Evolutionary conservation across 1,140 invertebrate genomes (phyloP), one percentile per base, ranked within the genome.

Genomic region (Mercenaria mercenaria): DNA sequence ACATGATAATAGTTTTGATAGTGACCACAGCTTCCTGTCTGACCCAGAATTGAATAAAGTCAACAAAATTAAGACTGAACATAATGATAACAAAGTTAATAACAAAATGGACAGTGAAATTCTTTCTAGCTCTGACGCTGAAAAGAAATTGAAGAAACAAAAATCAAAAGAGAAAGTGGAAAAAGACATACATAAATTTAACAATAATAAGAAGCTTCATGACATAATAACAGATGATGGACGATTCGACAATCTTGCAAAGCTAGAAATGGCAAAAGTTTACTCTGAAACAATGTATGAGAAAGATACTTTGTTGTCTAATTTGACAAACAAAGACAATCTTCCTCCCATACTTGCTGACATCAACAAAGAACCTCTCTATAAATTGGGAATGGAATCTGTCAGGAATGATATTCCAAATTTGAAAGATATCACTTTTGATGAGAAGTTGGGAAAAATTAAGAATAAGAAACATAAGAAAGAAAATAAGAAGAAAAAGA

Each of bases 401-500:
- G 76, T 88, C 11, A 88, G 77, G 72, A 80, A 81, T 67, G 86
- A 88, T 56, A 88, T 88, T 72, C 86, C 86, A 32, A 69, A 52
- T 13, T 52, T 88, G 26, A 88, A 88, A 84, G 81, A 84, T 67
- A 59, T 76, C 23, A 26, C n/a, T 76, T 43, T 39, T 52, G 56
- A 76, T 26, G 88, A 89, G 18, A 83, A 82, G 59, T 91, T 34
- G 29, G 64, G 77, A 8, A 90, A 88, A 52, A 32, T 50, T 6
- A 90, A 90, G 52, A 92, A 88, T 41, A 92, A 92, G 84, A 91
- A 92, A 52, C 89, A 91, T 37, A 87, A 90, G 41, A 91, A 91
- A 56, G 90, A 90, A 50, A 91, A 86, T 39, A 89, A 91, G 50
- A 91, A 91, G 50, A 91, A 90, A 56, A 91, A 91, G 84, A 90